Evolutionary conservation across 2,888 invertebrate species (phyloP), one percentile per base, ranked within the genome.

Genomic region (Zelleria hepariella): DNA sequence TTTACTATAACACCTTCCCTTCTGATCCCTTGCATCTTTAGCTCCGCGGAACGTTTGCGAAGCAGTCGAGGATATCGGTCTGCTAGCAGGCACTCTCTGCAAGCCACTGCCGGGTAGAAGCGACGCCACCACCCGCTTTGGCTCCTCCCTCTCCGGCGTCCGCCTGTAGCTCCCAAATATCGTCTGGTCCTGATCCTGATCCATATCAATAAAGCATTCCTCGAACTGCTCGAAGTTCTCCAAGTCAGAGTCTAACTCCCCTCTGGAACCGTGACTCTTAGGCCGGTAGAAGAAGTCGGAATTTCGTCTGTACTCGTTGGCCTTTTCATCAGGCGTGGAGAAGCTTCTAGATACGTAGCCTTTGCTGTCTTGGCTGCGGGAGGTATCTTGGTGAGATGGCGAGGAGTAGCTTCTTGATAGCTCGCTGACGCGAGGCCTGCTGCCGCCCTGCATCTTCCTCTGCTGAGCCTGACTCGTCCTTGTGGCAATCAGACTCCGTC

Each of bases 191-290:
- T 80, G 75, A 62, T 86, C 86, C 8, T 82, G 82, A 59, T 88
- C 87, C 47, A 86, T 84, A 63, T 88, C 87, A n/a, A 88, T 69
- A 24, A 87, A 79, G 51, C 78, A 77, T 59, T 86, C 86, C 60
- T 86, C 85, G 48, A 87, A 85, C 60, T 80, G 81, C 62, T 87
- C 87, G 60, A 82, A 86, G 59, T 80, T 83, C 57, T 87, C 86
- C 21, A 84, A 73, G 67, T 88, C 88, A 0, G 84, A 81, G 60
- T 88, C 87, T 10, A 87, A 63, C 64, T 87, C 87, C 58, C 73
- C 78, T 65, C 82, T 75, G 0, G 86, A 84, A 1, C 81, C 82
- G 25, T 83, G 80, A 25, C 71, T 67, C 64, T 78, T 81, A 0
- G 85, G 80, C 62, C 78, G 72, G 61, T 78, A 82, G 63, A 79